Conservation (phyloP, 2,113 vertebrate genomes). For the Tylochromis polylepis region DNA sequence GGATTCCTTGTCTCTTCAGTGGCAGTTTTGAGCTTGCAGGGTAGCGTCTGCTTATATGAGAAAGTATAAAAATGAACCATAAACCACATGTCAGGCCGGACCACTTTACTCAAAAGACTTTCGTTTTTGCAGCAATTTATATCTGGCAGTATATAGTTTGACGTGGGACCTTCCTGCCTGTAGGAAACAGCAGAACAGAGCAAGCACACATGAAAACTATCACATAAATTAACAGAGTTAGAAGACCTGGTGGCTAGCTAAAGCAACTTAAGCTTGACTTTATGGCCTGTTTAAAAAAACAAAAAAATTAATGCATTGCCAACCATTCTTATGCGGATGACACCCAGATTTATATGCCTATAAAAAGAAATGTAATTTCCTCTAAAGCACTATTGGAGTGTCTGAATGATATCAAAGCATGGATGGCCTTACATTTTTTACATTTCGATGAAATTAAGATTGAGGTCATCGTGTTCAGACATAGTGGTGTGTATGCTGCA, state of each 20-base stretch:
- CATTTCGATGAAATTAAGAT: too few species aligned
- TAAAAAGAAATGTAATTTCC: rapidly evolving
- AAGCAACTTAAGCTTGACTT: not conserved
- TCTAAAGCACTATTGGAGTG: not conserved
- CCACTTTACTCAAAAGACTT: rapidly evolving
- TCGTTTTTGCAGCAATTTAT: not conserved
- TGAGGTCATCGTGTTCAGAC: too few species aligned
- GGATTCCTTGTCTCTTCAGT: not conserved
- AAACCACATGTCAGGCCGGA: not conserved
- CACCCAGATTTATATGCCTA: not conserved
- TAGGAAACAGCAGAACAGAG: rapidly evolving
- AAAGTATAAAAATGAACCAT: not conserved
- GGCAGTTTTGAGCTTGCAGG: not conserved
- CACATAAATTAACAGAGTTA: not conserved
- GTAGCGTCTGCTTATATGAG: not conserved
- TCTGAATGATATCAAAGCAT: not conserved
- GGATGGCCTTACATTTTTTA: too few species aligned
- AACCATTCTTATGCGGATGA: not conserved
- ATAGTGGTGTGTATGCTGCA: too few species aligned
- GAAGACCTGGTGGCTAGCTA: not conserved
- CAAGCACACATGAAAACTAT: not conserved
- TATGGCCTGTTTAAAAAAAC: not conserved
- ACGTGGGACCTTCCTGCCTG: rapidly evolving
- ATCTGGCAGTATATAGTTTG: not conserved
- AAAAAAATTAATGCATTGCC: too few species aligned